Base-by-base conservation (phyloP, 2,888 invertebrate genomes). In the Polydrusus pterygomalis region DNA sequence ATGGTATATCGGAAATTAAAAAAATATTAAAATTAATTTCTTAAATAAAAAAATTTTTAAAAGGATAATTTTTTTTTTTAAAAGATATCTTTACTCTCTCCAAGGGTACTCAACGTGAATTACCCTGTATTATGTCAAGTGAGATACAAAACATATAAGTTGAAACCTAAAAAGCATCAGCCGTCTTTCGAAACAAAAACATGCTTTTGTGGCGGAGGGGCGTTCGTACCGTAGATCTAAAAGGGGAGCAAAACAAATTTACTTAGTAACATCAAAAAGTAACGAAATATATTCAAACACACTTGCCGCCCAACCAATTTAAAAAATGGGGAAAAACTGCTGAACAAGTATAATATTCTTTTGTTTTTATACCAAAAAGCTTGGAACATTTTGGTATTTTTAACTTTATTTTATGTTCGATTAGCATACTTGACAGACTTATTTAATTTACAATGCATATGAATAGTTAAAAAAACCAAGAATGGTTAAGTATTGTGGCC, bases 201-300 rank as follows among this genome's bases (percentile, higher is more conserved):
- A 43, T 34, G 34, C 8, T 43, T 43, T 5, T 43, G 10, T 13
- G 3, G 15, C 1, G 5, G 8, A 54, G 13, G 54, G 20, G 0
- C 30, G n/a, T 54, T 30, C 7, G 30, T 18, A 18, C 13, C 10
- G 11, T 49, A 18, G 54, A 30, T n/a, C 30, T 20, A 54, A 54
- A 54, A 54, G 54, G n/a, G 3, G 25, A 30, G n/a, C 25, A 54
- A n/a, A 54, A 30, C 54, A 54, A 54, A 54, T 54, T 54, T 54
- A 30, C 54, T 54, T 54, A 30, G 54, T 54, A 54, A 51, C 18
- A 18, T 9, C 9, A 51, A 54, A 54, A 54, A 25, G 17, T 25
- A 25, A 54, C 25, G n/a, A 54, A 54, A 54, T 54, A n/a, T 54
- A 30, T 54, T 6, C 54, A 54, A 54, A 30, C 54, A 30, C n/a